These are phyloP conservation scores for Eristalis intricaria DNA, from an alignment of 2,888 invertebrate species.

Conservation along the genomic window DNA sequence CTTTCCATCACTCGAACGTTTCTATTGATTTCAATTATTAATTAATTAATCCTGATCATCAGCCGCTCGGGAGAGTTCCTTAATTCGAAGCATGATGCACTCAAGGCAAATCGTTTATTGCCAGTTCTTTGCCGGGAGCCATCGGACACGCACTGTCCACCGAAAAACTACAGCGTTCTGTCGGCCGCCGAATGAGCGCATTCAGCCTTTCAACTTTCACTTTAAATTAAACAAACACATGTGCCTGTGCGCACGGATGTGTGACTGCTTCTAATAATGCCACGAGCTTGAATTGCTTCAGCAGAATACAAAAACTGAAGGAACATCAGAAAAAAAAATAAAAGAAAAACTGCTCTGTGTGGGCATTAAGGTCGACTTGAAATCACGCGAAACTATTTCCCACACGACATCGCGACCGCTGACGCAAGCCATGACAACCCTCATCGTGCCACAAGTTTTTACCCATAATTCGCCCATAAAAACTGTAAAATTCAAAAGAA, in stretches of 20 bases:
- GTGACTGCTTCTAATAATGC: slow-evolving; percentile 15
- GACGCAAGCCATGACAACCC: slow-evolving; percentile 65
- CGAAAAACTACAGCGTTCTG: slow-evolving; percentile 24
- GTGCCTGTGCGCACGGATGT: not conserved
- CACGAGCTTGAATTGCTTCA: slow-evolving; percentile 26
- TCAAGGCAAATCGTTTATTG: slow-evolving; percentile 66
- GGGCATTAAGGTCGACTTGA: slow-evolving; percentile 43
- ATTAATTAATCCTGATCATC: slow-evolving; percentile 71
- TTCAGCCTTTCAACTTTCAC: slow-evolving; percentile 30
- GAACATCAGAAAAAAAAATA: not conserved
- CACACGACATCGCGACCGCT: slow-evolving; percentile 44
- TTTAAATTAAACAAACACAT: slow-evolving; percentile 37
- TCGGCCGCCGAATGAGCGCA: slow-evolving; percentile 48
- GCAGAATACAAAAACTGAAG: not conserved
- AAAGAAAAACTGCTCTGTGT: slow-evolving; percentile 29
- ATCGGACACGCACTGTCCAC: slow-evolving; percentile 69
- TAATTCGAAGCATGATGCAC: slow-evolving; percentile 65
- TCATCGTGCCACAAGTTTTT: slow-evolving; percentile 62
- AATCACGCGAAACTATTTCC: slow-evolving; percentile 66
- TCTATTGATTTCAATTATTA: slow-evolving; percentile 72
- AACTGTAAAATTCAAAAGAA: slow-evolving; percentile 10
- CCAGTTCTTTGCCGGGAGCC: slow-evolving; percentile 68
- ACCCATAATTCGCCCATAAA: slow-evolving; percentile 50
- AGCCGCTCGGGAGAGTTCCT: slow-evolving; percentile 49
- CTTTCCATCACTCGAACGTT: slow-evolving; percentile 6